Conservation (phyloP, 2,797 vertebrate genomes). For the Pterois miles region DNA sequence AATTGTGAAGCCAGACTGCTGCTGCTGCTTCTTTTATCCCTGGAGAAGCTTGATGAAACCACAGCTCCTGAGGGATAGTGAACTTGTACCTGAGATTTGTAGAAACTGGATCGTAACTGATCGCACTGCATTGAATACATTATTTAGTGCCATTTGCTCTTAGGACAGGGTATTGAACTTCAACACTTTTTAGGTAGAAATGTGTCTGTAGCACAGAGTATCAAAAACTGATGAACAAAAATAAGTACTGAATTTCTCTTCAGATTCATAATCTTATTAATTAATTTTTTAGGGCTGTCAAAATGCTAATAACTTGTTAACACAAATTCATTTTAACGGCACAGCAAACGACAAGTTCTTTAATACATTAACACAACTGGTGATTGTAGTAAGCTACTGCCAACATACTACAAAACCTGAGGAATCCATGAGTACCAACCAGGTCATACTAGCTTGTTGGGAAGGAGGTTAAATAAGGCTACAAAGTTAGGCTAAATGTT, state of each 20-base stretch:
- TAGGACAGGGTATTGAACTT: not conserved
- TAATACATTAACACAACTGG: no score
- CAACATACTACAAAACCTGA: no score
- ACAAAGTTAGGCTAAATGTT: no score
- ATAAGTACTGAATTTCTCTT: not conserved
- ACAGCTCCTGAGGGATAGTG: not conserved
- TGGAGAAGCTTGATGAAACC: not conserved
- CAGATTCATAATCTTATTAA: not conserved
- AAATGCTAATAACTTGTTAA: no score
- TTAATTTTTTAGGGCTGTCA: no score
- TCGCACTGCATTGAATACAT: not conserved
- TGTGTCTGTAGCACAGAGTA: not conserved
- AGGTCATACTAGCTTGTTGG: no score
- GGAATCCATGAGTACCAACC: no score
- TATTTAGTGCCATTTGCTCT: not conserved
- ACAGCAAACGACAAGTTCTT: no score
- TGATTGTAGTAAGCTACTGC: no score
- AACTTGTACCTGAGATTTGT: not conserved
- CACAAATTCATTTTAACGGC: no score
- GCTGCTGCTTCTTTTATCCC: not conserved
- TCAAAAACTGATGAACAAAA: not conserved
- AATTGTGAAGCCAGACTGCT: not conserved
- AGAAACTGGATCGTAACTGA: not conserved
- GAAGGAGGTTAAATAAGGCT: no score
- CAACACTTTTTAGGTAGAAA: not conserved